Evolutionary conservation across 2,888 invertebrate species (phyloP), one percentile per base, ranked within the genome.

Genomic region (Meliscaeva auricollis): DNA sequence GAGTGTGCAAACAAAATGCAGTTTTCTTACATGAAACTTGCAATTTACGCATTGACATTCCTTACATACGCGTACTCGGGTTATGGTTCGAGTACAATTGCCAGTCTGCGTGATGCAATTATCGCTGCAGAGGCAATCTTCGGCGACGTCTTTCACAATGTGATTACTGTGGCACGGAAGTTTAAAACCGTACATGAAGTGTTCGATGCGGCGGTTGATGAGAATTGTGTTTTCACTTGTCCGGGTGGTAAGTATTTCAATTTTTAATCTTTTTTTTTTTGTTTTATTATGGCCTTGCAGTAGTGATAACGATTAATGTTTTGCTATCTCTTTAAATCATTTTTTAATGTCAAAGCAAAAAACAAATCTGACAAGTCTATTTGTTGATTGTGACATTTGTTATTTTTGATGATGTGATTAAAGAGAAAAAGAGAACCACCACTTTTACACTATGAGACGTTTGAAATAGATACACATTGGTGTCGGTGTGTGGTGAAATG

Each of bases 161-260:
- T 95, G 17, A 94, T 96, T 79, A 95, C 95, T 20, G 94, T 96
- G 7, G 96, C 95, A 8, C 95, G 94, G 89, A 96, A 95, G 90
- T 95, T 97, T 88, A 94, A 94, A 89, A 95, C 95, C 13, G 93
- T 97, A 64, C 96, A 97, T 89, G 96, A 97, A 88, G 94, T 97
- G 5, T 95, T 97, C 89, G 96, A 97, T 92, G 96, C 96, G 3
- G 97, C 97, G 15, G 95, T 97, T 1, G 97, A 97, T 89, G 97
- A 97, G 91, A 94, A 96, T 76, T 97, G 97, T 89, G 91, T 95
- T 77, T 97, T 94, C 91, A 93, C 94, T 75, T 97, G 97, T 90
- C 95, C 96, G 26, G 94, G 93, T 91, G 96, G 97, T 96, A 93
- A 92, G 90, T 88, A 82, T 70, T 44, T 68, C 32, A 72, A 56